These are phyloP conservation scores for Etia nguti DNA, from an alignment of 2,113 vertebrate species.

Conservation along the genomic window DNA sequence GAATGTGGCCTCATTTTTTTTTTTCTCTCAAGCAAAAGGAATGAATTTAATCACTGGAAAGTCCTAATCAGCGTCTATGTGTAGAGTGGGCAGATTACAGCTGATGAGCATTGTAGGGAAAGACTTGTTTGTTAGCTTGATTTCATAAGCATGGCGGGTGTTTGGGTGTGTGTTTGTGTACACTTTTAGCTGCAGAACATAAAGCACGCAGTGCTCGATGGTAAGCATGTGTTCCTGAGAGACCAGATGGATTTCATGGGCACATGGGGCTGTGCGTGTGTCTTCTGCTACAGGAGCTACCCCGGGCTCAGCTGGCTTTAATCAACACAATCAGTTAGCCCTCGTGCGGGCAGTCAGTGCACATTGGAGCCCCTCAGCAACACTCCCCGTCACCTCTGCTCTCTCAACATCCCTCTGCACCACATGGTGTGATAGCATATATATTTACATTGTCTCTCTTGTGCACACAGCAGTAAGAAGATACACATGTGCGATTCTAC, in stretches of 20 bases:
- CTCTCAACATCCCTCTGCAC: neutral
- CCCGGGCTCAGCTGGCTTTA: constrained; percentile 63
- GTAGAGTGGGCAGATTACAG: neutral
- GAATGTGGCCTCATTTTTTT: neutral
- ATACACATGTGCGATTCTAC: neutral
- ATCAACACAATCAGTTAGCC: constrained; percentile 53
- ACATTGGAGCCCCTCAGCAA: constrained; percentile 52
- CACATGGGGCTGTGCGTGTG: constrained; percentile 1
- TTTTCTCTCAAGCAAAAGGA: neutral
- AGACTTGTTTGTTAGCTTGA: neutral
- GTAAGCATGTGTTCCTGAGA: constrained; percentile 5
- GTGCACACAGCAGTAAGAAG: neutral
- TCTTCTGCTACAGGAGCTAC: constrained; percentile 12
- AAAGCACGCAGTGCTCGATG: neutral
- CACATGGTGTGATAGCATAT: neutral
- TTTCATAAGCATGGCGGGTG: neutral
- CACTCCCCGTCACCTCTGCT: neutral
- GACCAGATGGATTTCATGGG: constrained; percentile 37
- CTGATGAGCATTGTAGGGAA: neutral
- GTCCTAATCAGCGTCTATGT: neutral
- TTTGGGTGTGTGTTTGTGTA: neutral
- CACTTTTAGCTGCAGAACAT: neutral
- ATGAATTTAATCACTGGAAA: neutral
- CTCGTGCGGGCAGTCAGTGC: constrained; percentile 40
- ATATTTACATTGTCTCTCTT: constrained; percentile 13